A percentile compares a stretch with the other conserved stretches of the same genome.
phyloP scores from a whole-genome alignment of 2,888 invertebrate genomes.

The Epinotia demarniana region DNA sequence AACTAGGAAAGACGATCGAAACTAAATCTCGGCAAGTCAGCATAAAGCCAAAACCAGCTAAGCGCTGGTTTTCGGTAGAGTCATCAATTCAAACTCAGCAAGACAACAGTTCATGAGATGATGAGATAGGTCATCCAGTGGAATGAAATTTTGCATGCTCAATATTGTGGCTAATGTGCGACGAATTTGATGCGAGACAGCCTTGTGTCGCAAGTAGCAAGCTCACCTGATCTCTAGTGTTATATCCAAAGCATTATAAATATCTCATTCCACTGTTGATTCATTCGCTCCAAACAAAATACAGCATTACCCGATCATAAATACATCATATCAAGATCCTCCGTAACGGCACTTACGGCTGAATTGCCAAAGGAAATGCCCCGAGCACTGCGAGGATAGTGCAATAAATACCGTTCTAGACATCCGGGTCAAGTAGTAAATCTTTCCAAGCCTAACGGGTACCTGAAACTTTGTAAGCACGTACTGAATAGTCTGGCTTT shows the following conservation, averaged over 20 bases:
- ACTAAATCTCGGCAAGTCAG: neutral
- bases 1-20: too few relatives aligned
- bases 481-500: conserved; percentile 11
- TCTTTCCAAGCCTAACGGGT: conserved; percentile 31
- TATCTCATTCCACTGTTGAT: neutral
- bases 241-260: neutral
- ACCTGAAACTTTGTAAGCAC: conserved; percentile 19
- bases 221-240: neutral
- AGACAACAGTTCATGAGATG: neutral
- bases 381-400: conserved; percentile 27
- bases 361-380: conserved; percentile 26
- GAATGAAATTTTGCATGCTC: conserved; percentile 55
- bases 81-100: neutral
- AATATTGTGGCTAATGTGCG: conserved; percentile 9
- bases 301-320: conserved; percentile 10
- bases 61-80: neutral
- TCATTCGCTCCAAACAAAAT: neutral
- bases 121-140: neutral
- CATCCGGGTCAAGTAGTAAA: conserved; percentile 39
- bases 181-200: conserved; percentile 7
- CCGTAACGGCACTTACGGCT: neutral
- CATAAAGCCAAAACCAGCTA: neutral
- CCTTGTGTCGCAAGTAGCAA: neutral
- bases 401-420: conserved; percentile 39
- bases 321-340: conserved; percentile 36